A percentile compares a stretch with the other conserved stretches of the same genome.
These are phyloP conservation scores for Sarcophaga caerulescens DNA, from an alignment of 2,888 invertebrate species.

Conservation along the genomic window DNA sequence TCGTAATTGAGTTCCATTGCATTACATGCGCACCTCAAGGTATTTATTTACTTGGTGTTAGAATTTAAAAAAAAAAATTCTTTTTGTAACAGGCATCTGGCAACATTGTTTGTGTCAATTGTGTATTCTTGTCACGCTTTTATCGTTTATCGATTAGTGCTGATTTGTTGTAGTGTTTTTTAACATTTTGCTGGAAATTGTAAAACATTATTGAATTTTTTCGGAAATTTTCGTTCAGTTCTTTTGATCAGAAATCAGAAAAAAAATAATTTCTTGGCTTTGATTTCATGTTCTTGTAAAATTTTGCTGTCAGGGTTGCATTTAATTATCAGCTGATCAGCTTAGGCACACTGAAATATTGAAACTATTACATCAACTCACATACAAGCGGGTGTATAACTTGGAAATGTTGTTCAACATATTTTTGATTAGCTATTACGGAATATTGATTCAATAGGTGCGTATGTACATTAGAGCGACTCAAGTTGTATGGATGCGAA, in stretches of 20 bases:
- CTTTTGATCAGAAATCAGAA: neutral
- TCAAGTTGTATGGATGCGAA: too few species aligned
- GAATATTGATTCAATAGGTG: too few species aligned
- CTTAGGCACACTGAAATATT: neutral
- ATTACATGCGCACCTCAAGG: neutral
- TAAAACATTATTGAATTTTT: neutral
- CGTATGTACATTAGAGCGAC: too few species aligned
- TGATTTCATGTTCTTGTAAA: conserved; percentile 2
- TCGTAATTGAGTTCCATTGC: neutral
- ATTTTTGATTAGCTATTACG: too few species aligned
- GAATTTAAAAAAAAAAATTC: neutral
- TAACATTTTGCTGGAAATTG: neutral
- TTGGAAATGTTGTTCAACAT: too few species aligned
- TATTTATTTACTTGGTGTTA: neutral
- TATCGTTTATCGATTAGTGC: neutral
- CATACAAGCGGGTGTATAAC: too few species aligned
- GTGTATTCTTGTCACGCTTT: neutral
- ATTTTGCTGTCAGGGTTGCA: conserved; percentile 2
- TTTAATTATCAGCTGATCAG: neutral
- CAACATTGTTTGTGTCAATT: neutral
- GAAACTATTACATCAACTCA: too few species aligned
- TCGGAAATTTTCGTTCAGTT: neutral
- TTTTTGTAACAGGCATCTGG: neutral
- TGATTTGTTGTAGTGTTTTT: neutral
- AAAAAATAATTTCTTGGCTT: neutral